phyloP scores from a whole-genome alignment of 2,113 vertebrate genomes.

The Prunella fulvescens region DNA sequence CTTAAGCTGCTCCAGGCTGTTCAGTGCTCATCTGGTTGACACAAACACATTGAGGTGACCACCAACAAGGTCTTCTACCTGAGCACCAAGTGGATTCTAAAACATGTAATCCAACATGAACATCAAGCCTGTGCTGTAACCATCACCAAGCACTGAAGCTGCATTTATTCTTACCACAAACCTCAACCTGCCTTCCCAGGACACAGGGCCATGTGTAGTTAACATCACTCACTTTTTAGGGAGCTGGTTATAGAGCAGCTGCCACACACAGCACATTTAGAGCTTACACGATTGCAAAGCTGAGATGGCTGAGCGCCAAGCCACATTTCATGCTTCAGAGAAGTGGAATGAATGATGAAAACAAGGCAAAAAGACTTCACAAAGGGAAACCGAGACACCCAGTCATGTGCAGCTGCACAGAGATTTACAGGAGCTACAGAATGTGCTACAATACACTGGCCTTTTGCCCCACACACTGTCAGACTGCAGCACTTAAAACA shows the following conservation, averaged over 20 bases:
- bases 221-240: slow-evolving; percentile 2
- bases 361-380: slow-evolving; percentile 53
- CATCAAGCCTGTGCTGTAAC: neutral
- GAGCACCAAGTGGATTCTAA: neutral
- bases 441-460: slow-evolving; percentile 56
- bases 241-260: slow-evolving; percentile 8
- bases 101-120: neutral
- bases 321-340: slow-evolving; percentile 64
- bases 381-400: slow-evolving; percentile 41
- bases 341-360: slow-evolving; percentile 61
- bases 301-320: slow-evolving; percentile 49
- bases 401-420: slow-evolving; percentile 54
- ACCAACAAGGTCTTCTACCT: neutral
- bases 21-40: neutral
- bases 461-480: slow-evolving; percentile 33
- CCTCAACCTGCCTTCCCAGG: neutral
- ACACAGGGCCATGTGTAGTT: neutral
- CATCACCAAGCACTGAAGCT: neutral
- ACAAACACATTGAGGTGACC: neutral
- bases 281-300: slow-evolving; percentile 51
- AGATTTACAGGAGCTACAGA: slow-evolving; percentile 57
- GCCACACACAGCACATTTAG: slow-evolving; percentile 57
- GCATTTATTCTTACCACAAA: neutral
- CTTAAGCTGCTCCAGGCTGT: neutral
- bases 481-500: neutral